phyloP scores from a whole-genome alignment of 2,888 invertebrate genomes.

The Serripes groenlandicus region DNA sequence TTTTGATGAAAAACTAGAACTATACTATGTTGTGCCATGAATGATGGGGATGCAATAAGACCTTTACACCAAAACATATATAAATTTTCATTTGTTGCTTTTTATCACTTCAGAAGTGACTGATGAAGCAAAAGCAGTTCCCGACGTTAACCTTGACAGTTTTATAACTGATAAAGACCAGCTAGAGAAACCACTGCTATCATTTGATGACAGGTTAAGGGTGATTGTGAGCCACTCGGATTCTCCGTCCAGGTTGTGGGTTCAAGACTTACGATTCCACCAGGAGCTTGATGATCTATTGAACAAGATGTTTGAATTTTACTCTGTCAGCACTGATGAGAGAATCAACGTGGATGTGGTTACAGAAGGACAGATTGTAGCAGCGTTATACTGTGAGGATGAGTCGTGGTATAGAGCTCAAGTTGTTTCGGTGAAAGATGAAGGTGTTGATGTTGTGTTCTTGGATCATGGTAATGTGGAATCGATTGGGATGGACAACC shows the following conservation, averaged over 20 bases:
- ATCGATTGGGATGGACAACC: conserved; percentile 67
- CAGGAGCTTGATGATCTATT: conserved; percentile 69
- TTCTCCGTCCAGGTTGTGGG: conserved; percentile 77
- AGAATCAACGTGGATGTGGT: conserved; percentile 58
- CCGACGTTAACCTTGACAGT: conserved; percentile 6
- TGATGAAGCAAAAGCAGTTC: no score
- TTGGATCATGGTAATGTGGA: conserved; percentile 85
- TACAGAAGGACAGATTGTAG: conserved; percentile 69
- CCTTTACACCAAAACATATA: no score
- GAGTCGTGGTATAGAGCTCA: conserved; percentile 81
- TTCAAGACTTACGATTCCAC: conserved; percentile 72
- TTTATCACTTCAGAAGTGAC: no score
- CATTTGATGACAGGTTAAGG: conserved; percentile 62
- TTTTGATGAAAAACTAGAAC: no score
- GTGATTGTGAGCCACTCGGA: conserved; percentile 69
- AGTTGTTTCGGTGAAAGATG: conserved; percentile 55
- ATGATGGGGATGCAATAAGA: no score
- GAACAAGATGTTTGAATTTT: conserved; percentile 77
- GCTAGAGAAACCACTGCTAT: conserved; percentile 26
- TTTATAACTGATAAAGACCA: not conserved
- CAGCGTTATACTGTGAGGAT: conserved; percentile 78
- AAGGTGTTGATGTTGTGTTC: conserved; percentile 74
- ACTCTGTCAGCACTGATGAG: conserved; percentile 55
- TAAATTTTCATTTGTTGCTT: no score
- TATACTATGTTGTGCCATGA: no score